A percentile compares a stretch with the other conserved stretches of the same genome.
These are phyloP conservation scores for Laspeyria flexula DNA, from an alignment of 2,888 invertebrate genomes.

Conservation along the genomic window DNA sequence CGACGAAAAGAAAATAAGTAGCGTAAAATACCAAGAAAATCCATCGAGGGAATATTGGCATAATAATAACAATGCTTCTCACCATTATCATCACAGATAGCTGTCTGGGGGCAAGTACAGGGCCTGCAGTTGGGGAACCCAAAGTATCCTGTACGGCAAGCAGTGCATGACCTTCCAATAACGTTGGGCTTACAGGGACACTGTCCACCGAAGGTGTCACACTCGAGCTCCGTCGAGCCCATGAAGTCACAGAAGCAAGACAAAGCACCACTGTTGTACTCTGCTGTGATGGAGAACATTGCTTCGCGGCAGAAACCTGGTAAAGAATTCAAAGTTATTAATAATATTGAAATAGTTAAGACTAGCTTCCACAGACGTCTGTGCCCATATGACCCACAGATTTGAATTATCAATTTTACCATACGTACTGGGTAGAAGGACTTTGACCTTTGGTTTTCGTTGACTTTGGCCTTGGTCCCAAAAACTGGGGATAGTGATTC, in stretches of 20 bases:
- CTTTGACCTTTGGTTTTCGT: no score
- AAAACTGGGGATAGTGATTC: no score
- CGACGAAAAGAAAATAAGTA: no score
- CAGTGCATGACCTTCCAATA: constrained; percentile 94
- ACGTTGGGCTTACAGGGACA: constrained; percentile 97
- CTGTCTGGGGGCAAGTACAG: constrained; percentile 94
- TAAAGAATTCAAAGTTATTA: not conserved
- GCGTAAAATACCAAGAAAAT: no score
- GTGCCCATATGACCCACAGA: no score
- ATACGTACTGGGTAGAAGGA: no score
- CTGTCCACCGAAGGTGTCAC: constrained; percentile 97
- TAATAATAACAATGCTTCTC: constrained; percentile 16
- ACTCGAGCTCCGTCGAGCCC: constrained; percentile 94
- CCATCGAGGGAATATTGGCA: no score
- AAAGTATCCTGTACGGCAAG: constrained; percentile 96
- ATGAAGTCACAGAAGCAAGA: constrained; percentile 95
- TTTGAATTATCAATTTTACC: no score
- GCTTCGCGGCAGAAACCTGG: constrained; percentile 95
- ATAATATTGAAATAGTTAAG: no score
- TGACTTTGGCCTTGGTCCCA: no score
- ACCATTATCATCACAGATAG: constrained; percentile 91
- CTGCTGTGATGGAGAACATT: constrained; percentile 96
- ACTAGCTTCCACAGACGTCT: no score
- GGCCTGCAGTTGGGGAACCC: constrained; percentile 98
- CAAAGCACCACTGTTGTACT: constrained; percentile 97